Evolutionary conservation across 2,797 vertebrate species (phyloP).

Genomic region (Xerus rutilus): DNA sequence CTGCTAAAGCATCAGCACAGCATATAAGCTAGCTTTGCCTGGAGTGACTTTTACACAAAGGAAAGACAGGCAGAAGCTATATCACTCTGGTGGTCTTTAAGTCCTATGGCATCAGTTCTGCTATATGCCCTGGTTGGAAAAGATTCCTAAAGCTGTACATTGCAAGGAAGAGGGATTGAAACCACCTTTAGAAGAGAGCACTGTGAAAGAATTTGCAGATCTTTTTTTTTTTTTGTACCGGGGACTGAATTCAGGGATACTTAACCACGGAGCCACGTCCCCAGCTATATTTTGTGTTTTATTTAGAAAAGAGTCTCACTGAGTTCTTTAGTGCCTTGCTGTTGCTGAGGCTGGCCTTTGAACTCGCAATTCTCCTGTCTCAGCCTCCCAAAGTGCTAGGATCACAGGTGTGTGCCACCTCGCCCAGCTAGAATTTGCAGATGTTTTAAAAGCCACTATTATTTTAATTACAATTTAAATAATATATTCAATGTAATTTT

Average conservation of each 20-base stretch:
- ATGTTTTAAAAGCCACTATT: conserved; percentile 54
- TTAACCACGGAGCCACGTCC: too few species aligned
- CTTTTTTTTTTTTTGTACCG: neutral
- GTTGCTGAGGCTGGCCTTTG: too few species aligned
- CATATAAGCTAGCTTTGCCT: neutral
- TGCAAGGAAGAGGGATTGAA: neutral
- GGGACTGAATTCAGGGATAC: too few species aligned
- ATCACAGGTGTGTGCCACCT: too few species aligned
- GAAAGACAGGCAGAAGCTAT: neutral
- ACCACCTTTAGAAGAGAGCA: neutral
- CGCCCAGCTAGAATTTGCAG: conserved; percentile 27
- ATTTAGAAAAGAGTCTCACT: too few species aligned
- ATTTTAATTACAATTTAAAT: conserved; percentile 56
- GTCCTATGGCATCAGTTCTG: neutral
- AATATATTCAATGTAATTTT: conserved; percentile 34
- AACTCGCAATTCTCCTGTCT: too few species aligned
- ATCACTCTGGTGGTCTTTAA: neutral
- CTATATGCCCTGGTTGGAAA: neutral
- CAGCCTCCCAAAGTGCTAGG: too few species aligned
- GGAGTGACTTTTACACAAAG: neutral
- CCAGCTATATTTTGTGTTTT: too few species aligned
- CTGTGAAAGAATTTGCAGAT: conserved; percentile 56
- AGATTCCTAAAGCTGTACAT: neutral
- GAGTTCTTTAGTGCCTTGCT: too few species aligned
- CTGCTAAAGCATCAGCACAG: neutral